These are phyloP conservation scores for Dendrolimus houi DNA, from an alignment of 2,888 invertebrate species.

Conservation along the genomic window DNA sequence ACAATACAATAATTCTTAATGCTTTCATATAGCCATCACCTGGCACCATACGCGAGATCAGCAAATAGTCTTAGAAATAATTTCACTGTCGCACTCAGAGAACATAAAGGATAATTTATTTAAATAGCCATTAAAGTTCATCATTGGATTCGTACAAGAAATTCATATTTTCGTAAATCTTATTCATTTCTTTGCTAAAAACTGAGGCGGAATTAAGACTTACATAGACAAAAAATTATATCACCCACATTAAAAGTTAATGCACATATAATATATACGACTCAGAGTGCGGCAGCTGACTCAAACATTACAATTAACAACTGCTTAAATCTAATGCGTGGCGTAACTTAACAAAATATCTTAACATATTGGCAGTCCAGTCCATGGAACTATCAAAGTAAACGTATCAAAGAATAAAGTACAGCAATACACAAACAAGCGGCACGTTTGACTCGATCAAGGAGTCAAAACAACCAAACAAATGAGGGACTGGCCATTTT, in stretches of 20 bases:
- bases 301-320: constrained; percentile 57
- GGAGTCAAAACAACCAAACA: too few relatives aligned
- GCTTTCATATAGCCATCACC: constrained; percentile 66
- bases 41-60: constrained; percentile 70
- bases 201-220: too few relatives aligned
- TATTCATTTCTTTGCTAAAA: too few relatives aligned
- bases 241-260: too few relatives aligned
- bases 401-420: constrained; percentile 44
- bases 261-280: too few relatives aligned
- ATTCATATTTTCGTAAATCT: too few relatives aligned
- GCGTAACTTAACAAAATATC: constrained; percentile 59
- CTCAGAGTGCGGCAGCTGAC: constrained; percentile 16
- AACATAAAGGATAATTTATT: too few relatives aligned
- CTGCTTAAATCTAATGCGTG: constrained; percentile 55
- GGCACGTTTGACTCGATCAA: too few relatives aligned
- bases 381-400: constrained; percentile 47
- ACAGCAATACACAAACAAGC: constrained; percentile 10
- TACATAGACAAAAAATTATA: too few relatives aligned
- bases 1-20: constrained; percentile 73
- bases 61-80: constrained; percentile 56
- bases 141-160: too few relatives aligned
- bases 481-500: constrained; percentile 6
- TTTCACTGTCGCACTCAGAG: constrained; percentile 23
- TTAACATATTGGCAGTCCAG: constrained; percentile 70
- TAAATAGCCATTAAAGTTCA: too few relatives aligned